Evolutionary conservation across 2,888 invertebrate genomes (phyloP).

Genomic region (Zele albiditarsus): DNA sequence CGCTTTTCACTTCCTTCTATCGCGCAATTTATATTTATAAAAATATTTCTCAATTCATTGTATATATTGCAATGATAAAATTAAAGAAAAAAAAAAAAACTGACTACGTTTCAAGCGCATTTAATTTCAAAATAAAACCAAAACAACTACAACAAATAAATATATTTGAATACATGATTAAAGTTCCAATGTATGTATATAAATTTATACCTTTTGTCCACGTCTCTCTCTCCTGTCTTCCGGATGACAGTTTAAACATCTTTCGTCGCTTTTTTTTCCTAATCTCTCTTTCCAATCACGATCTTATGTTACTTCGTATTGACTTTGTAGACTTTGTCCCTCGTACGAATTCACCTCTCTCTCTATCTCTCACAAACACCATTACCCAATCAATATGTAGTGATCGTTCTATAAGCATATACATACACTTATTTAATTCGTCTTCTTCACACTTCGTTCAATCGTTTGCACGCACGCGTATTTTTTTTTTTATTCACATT

Average conservation of each 20-base stretch:
- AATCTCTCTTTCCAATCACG: constrained; percentile 36
- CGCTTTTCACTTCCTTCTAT: neutral
- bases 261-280: constrained; percentile 47
- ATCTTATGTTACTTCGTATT: constrained; percentile 1
- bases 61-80: neutral
- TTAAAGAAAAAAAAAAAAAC: neutral
- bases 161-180: neutral
- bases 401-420: neutral
- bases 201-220: constrained; percentile 66
- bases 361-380: constrained; percentile 38
- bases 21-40: neutral
- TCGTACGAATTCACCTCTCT: constrained; percentile 9
- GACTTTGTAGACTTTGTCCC: constrained; percentile 28
- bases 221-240: constrained; percentile 66
- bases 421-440: constrained; percentile 19
- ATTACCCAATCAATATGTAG: constrained; percentile 15
- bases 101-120: neutral
- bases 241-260: constrained; percentile 67
- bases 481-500: constrained; percentile 9
- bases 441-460: neutral
- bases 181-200: neutral
- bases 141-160: neutral
- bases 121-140: constrained; percentile 3
- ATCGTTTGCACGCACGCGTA: neutral
- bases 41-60: neutral